Base-by-base conservation (phyloP, 2,797 vertebrate species). In the Protosalanx chinensis region DNA sequence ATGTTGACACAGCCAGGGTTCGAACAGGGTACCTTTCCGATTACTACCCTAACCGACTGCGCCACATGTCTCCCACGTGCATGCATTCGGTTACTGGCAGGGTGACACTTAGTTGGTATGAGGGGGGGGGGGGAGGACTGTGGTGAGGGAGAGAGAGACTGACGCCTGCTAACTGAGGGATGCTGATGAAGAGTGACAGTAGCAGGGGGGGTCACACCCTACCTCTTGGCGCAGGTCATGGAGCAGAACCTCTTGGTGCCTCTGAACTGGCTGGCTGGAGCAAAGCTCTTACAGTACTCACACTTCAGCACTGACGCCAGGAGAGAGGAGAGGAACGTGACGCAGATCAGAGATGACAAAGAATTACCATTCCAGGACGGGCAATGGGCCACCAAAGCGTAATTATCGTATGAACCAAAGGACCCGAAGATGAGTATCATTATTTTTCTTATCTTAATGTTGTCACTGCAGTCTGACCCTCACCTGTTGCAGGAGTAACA, bases 231-330 rank as follows among this genome's bases (percentile, higher is more conserved):
- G 79, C 97, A 99, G 8, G 95, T 91, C 93, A 97, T 95, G 83
- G 97, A 98, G 90, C 97, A 99, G 89, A 99, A 99, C 70, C 97
- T 91, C 87, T 98, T 98, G 80, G 96, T 97, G 77, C 97, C 95
- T 63, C 96, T 93, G 79, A 98, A 99, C 86, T 97, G 95, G 72
- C 83, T 93, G 75, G 95, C 95, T 1, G 96, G 96, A 49, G 95
- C 96, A 32, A 95, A 94, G 84, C 94, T 95, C 74, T 95, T 94
- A 84, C 97, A 99, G 89, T 96, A 98, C 81, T 99, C 96, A 65
- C 97, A 99, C 88, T 97, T 96, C 72, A 98, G 88, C 85, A 97
- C 92, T 94, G 53, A 6, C 16, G 18, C 18, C 18, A n/a, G 51
- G 6, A 16, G 15, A 56, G 51, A 3, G 41, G 37, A 41, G 8